These are phyloP conservation scores for Tortrix viridana DNA, from an alignment of 2,888 invertebrate genomes.

Conservation along the genomic window DNA sequence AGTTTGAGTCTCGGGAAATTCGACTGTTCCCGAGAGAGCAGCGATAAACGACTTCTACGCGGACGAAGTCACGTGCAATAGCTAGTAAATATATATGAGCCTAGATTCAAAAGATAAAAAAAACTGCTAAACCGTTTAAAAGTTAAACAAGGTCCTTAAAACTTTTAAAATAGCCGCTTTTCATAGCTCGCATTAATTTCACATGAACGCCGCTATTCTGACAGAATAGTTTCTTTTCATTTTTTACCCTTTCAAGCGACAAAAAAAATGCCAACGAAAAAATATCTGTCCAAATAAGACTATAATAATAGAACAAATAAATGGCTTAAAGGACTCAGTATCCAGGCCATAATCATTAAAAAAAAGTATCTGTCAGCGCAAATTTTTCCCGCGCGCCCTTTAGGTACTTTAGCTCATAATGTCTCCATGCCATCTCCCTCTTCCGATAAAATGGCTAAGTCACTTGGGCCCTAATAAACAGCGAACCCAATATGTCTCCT, in stretches of 20 bases:
- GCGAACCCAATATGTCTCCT: slow-evolving; percentile 28
- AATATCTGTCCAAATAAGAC: slow-evolving; percentile 3
- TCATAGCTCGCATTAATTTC: background rate
- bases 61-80: no score
- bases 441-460: background rate
- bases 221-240: background rate
- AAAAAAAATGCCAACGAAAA: slow-evolving; percentile 24
- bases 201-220: background rate
- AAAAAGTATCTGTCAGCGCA: slow-evolving; percentile 15
- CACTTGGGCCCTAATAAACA: slow-evolving; percentile 24
- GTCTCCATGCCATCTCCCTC: background rate
- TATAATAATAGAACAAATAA: no score
- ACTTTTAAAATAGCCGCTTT: no score
- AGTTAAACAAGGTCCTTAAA: no score
- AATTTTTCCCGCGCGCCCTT: slow-evolving; percentile 14
- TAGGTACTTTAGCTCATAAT: slow-evolving; percentile 20
- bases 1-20: no score
- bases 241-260: slow-evolving; percentile 4
- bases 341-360: no score
- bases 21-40: no score
- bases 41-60: no score
- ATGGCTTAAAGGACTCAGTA: no score
- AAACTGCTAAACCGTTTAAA: no score
- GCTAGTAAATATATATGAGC: no score
- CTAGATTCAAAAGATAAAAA: no score